Evolutionary conservation across 2,888 invertebrate genomes (phyloP).

Genomic region (Apomyelois bistriatella): DNA sequence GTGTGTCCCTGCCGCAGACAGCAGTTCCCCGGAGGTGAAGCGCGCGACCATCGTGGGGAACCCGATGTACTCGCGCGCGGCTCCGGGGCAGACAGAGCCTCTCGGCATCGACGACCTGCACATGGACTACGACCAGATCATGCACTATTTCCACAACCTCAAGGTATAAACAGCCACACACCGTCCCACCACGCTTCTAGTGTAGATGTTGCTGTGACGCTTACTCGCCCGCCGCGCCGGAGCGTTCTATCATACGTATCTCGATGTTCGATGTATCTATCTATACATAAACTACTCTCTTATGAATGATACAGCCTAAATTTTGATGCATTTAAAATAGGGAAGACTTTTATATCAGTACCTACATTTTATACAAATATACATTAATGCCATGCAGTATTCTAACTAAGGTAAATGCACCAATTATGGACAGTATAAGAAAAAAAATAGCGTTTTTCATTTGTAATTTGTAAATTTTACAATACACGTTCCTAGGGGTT

Average conservation of each 20-base stretch:
- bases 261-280: slow-evolving; percentile 51
- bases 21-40: slow-evolving; percentile 84
- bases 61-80: slow-evolving; percentile 88
- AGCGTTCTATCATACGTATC: slow-evolving; percentile 42
- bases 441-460: no score
- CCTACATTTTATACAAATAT: slow-evolving; percentile 68
- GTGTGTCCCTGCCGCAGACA: slow-evolving; percentile 34
- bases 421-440: no score
- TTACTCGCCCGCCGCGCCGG: slow-evolving; percentile 35
- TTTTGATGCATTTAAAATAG: slow-evolving; percentile 75
- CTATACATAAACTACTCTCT: slow-evolving; percentile 42
- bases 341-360: slow-evolving; percentile 69
- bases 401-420: no score
- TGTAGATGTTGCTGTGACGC: slow-evolving; percentile 70
- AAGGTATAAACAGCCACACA: slow-evolving; percentile 86
- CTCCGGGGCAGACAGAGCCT: slow-evolving; percentile 79
- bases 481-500: no score
- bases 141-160: slow-evolving; percentile 98
- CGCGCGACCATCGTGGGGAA: slow-evolving; percentile 93
- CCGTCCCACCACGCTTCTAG: slow-evolving; percentile 70
- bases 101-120: slow-evolving; percentile 90
- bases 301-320: slow-evolving; percentile 70
- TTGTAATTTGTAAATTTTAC: no score
- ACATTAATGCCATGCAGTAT: slow-evolving; percentile 68
- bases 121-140: slow-evolving; percentile 98